phyloP scores from a whole-genome alignment of 2,113 vertebrate species.

The Cheirogaleus medius region DNA sequence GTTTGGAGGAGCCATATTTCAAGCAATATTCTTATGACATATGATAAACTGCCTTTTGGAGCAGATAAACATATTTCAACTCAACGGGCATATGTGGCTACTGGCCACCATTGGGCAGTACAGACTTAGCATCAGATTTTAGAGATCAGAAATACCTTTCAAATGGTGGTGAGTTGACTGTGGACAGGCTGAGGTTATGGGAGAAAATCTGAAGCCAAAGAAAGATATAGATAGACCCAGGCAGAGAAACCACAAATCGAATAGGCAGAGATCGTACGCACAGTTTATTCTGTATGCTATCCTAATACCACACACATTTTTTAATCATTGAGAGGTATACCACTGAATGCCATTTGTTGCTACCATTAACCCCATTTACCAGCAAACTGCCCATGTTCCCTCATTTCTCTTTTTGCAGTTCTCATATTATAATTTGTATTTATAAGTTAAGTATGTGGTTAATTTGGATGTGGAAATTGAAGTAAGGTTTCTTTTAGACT shows the following conservation, averaged over 20 bases:
- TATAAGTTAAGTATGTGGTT: neutral
- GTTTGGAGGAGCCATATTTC: neutral
- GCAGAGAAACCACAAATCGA: neutral
- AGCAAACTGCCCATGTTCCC: neutral
- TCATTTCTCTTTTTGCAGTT: neutral
- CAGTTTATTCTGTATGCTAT: neutral
- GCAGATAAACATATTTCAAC: too few species aligned
- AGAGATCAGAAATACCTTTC: neutral
- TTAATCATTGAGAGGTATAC: neutral
- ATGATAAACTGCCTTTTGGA: too few species aligned
- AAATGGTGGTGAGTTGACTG: neutral
- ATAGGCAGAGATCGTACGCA: neutral
- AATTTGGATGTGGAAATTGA: neutral
- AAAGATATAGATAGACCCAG: neutral
- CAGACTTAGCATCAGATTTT: neutral
- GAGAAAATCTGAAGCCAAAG: neutral
- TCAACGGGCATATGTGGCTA: rapidly evolving
- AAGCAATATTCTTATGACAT: too few species aligned
- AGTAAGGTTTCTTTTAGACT: neutral
- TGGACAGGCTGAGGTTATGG: neutral
- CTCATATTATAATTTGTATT: neutral
- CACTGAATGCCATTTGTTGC: neutral
- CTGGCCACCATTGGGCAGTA: neutral
- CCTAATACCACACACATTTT: neutral
- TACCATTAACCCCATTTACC: neutral